A percentile compares a stretch with the other conserved stretches of the same genome.
phyloP scores from a whole-genome alignment of 2,888 invertebrate genomes.

The Cyclophora punctaria region DNA sequence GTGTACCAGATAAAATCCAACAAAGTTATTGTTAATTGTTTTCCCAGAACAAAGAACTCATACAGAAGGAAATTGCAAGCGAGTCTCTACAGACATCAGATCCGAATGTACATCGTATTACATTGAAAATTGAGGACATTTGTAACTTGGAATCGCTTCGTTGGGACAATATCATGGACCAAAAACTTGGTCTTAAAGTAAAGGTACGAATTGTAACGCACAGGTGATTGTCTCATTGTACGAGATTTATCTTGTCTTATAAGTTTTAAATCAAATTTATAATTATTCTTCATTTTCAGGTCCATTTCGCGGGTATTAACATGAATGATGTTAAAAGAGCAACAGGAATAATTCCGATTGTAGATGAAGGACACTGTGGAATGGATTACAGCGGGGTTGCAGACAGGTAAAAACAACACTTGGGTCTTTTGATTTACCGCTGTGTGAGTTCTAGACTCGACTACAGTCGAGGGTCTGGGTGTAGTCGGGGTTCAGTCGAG shows the following conservation, averaged over 20 bases:
- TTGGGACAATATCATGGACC: background rate
- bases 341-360: conserved; percentile 21
- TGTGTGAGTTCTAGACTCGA: conserved; percentile 28
- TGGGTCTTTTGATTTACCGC: conserved; percentile 13
- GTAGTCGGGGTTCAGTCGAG: too few relatives aligned
- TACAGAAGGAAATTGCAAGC: background rate
- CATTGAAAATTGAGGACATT: background rate
- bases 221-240: conserved; percentile 3
- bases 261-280: background rate
- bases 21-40: conserved; percentile 4
- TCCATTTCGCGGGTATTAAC: conserved; percentile 33
- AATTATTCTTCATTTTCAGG: conserved; percentile 19
- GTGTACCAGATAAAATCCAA: background rate
- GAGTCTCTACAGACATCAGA: background rate
- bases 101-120: background rate
- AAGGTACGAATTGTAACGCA: background rate
- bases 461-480: too few relatives aligned
- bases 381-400: conserved; percentile 55
- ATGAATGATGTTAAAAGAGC: conserved; percentile 30
- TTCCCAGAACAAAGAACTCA: conserved; percentile 5
- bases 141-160: background rate
- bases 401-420: conserved; percentile 25
- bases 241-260: background rate
- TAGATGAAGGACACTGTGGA: conserved; percentile 24
- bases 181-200: conserved; percentile 7